Conservation (phyloP, 2,113 vertebrate genomes). For the Struthio camelus region DNA sequence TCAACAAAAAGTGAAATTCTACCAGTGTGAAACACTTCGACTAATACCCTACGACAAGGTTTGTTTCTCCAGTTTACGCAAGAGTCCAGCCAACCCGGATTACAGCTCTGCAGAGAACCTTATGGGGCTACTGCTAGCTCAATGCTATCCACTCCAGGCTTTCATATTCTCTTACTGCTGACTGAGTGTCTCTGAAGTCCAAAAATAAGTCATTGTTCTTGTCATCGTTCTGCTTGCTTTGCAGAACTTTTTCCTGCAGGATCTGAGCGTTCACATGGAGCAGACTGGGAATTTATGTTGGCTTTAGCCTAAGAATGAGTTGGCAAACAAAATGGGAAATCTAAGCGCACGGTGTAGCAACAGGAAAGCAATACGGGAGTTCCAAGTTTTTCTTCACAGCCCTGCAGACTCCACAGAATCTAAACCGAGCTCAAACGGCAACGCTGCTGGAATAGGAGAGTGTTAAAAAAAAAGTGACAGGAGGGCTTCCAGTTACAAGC, state of each 20-base stretch:
- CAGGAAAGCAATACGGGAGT: background rate
- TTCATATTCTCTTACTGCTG: background rate
- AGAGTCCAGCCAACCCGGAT: background rate
- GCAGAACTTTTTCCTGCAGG: background rate
- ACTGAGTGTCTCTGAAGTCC: background rate
- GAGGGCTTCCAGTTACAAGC: slow-evolving; percentile 34
- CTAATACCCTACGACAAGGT: background rate
- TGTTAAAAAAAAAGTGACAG: background rate
- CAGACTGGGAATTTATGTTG: background rate
- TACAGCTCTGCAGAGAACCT: background rate
- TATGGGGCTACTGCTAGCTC: background rate
- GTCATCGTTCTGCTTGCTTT: background rate
- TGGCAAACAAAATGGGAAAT: slow-evolving; percentile 3
- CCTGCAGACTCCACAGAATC: background rate
- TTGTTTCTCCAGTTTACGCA: background rate
- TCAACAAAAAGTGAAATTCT: background rate
- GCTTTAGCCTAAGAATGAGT: background rate
- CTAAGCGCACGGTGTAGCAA: background rate
- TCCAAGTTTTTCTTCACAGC: slow-evolving; percentile 15
- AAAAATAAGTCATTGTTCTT: background rate
- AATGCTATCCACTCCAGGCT: background rate
- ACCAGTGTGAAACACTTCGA: background rate
- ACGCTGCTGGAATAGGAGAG: background rate
- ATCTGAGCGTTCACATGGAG: background rate
- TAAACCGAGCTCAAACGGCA: background rate